These are phyloP conservation scores for Magallana angulata DNA, from an alignment of 1,140 invertebrate genomes.

Conservation along the genomic window DNA sequence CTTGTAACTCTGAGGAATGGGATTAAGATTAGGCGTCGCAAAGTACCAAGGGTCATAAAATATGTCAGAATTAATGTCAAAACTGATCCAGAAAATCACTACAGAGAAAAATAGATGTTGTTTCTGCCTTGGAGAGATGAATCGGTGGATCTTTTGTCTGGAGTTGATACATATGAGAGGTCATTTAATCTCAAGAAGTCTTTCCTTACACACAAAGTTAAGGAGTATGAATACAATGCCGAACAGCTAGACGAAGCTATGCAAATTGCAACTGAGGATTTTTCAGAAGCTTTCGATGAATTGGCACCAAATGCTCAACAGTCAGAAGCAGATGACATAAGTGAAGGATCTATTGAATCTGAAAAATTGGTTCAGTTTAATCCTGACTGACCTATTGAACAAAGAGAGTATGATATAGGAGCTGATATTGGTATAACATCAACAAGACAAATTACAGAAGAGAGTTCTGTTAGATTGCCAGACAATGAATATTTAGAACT, in stretches of 20 bases:
- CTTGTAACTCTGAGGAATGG: slow-evolving; percentile 46
- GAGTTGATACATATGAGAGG: too few species aligned
- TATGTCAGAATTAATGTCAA: background rate
- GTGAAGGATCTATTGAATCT: slow-evolving; percentile 5
- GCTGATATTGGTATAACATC: slow-evolving; percentile 31
- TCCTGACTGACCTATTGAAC: slow-evolving; percentile 36
- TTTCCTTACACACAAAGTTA: background rate
- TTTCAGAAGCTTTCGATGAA: background rate
- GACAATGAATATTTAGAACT: slow-evolving; percentile 41
- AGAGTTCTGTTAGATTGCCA: background rate
- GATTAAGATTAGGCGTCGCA: slow-evolving; percentile 36
- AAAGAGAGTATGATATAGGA: slow-evolving; percentile 45
- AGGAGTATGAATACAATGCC: slow-evolving; percentile 25
- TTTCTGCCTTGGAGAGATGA: too few species aligned
- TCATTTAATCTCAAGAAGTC: background rate
- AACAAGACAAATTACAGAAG: background rate
- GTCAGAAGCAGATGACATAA: background rate
- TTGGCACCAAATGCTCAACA: slow-evolving; percentile 22
- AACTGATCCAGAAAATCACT: too few species aligned
- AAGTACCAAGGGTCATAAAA: background rate
- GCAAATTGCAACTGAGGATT: slow-evolving; percentile 3
- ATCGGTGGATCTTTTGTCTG: too few species aligned
- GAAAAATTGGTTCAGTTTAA: slow-evolving; percentile 29
- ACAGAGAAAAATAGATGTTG: too few species aligned
- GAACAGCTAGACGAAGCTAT: background rate